phyloP scores from a whole-genome alignment of 1,140 invertebrate genomes.

The Popillia japonica region DNA sequence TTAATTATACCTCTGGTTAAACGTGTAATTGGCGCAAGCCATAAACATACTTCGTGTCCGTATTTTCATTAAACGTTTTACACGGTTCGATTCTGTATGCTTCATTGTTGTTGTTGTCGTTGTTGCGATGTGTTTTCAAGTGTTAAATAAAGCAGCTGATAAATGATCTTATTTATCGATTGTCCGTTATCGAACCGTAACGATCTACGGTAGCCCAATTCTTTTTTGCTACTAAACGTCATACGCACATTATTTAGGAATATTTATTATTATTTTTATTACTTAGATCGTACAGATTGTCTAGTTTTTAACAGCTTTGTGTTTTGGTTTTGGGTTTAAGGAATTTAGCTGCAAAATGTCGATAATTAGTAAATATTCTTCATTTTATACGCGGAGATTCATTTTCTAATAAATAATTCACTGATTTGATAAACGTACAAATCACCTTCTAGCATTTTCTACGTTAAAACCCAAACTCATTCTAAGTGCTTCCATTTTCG shows the following conservation, averaged over 20 bases:
- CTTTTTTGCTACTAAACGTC: conserved; percentile 14
- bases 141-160: conserved; percentile 49
- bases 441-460: too few species aligned
- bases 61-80: conserved; percentile 46
- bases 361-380: too few species aligned
- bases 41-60: conserved; percentile 41
- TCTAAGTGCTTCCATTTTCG: too few species aligned
- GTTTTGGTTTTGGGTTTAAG: too few species aligned
- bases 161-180: conserved; percentile 41
- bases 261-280: conserved; percentile 17
- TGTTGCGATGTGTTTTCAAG: conserved; percentile 45
- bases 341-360: too few species aligned
- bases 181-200: conserved; percentile 40
- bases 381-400: too few species aligned
- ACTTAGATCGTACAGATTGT: not conserved
- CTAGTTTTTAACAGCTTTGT: too few species aligned
- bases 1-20: conserved; percentile 48
- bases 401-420: too few species aligned
- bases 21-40: conserved; percentile 46
- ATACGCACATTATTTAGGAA: conserved; percentile 6
- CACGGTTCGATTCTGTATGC: conserved; percentile 41
- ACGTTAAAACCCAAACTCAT: too few species aligned
- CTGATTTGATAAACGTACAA: too few species aligned
- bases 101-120: conserved; percentile 16
- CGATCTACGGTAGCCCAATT: conserved; percentile 40